Base-by-base conservation (phyloP, 2,888 invertebrate genomes). In the Empis stercorea region DNA sequence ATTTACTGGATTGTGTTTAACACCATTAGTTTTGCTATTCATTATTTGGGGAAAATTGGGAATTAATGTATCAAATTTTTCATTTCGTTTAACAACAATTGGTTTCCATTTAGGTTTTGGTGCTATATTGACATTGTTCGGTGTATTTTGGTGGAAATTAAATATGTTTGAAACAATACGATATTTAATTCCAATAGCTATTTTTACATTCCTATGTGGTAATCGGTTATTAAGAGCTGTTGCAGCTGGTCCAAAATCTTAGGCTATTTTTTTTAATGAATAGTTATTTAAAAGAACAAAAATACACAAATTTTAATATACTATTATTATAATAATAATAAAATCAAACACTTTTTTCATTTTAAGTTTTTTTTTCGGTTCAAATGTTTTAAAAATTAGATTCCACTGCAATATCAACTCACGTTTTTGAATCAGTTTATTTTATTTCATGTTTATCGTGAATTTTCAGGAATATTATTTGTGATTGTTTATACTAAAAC, bases 151-250 rank as follows among this genome's bases (percentile, higher is more conserved):
- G 95, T 71, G 93, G 57, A 77, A 84, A 63, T 74, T 97, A 58
- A 84, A 92, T 62, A 99, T 99, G 97, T 99, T 99, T 74, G 81
- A 85, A 55, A 95, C 97, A 15, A 73, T 94, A 59, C 85, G 91
- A 57, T 92, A 89, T 73, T 76, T 99, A 58, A 73, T 87, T 55
- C 81, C 87, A 50, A 75, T 97, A 47, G 93, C 83, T 48, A 73
- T 84, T 36, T 76, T 94, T 54, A 95, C 96, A 48, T 96, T 97
- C 77, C 77, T 97, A 36, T 81, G 87, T 51, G 97, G 97, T 2
- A 94, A 95, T 67, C 81, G 88, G 55, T 76, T 97, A 64, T 77
- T 99, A 57, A 83, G 89, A 49, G 77, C 80, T 50, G 80, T 96
- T 57, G 91, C 82, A 30, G 49, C 54, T 20, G 49, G 45, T 32